Evolutionary conservation across 2,797 vertebrate species (phyloP), one percentile per base, ranked within the genome.

Genomic region (Centroberyx gerrardi): DNA sequence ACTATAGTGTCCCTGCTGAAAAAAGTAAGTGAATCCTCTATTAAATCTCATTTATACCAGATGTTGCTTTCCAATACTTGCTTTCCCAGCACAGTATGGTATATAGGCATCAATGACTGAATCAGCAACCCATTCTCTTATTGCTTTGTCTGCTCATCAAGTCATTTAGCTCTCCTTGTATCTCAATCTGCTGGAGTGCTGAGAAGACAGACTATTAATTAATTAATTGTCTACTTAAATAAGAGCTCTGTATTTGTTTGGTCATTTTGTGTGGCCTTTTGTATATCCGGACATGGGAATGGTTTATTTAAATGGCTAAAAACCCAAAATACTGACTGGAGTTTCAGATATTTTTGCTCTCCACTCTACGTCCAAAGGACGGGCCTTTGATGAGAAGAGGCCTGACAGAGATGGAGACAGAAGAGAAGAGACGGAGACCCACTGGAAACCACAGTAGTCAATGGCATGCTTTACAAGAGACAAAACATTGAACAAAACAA

Each of bases 401-500:
- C 66, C 73, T 75, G 71, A 83, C 81, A 80, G 78, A 75, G 67
- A 86, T 62, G 66, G 74, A 86, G 84, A 82, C 82, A 86, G 72
- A 81, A 48, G 40, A 76, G 75, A 84, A 76, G 84, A 84, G 72
- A 83, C 65, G 74, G 82, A 83, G 84, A 90, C 81, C 82, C 82
- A 74, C 80, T 84, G 18, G 62, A 90, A 93, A 94, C 94, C 92
- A 85, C 92, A 92, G 86, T 66, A 90, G 84, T 92, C 90, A 84
- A 92, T 91, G 78, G 77, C 82, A 86, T 82, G 87, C 82, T 93
- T 93, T 91, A 93, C 80, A 91, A 91, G 88, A 90, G 78, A 91
- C 90, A 91, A 92, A 90, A 79, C 89, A 83, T 88, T 58, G 86
- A 90, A 90, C 90, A 92, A 93, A 92, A 91, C 67, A 91, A 90